Evolutionary conservation across 1,140 invertebrate genomes (phyloP).

Genomic region (Hyphantria cunea): DNA sequence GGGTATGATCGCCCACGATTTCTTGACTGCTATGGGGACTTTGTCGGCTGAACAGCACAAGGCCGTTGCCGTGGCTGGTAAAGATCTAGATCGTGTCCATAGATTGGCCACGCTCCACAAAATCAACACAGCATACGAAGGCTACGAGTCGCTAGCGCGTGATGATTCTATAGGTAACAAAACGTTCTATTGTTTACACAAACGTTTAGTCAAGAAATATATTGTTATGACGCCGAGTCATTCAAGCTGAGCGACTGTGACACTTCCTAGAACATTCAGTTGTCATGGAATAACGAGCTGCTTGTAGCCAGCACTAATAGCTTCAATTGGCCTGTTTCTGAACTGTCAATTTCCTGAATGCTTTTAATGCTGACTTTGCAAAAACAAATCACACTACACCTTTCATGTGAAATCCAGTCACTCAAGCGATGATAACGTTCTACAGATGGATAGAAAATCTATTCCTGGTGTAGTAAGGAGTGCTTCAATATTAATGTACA

Average conservation of each 20-base stretch:
- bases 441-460: too few relatives aligned
- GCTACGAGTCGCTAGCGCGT: slow-evolving; percentile 89
- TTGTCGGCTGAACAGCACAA: slow-evolving; percentile 86
- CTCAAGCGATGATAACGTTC: too few relatives aligned
- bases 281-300: neutral
- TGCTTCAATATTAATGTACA: too few relatives aligned
- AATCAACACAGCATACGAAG: slow-evolving; percentile 87
- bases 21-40: slow-evolving; percentile 86
- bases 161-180: slow-evolving; percentile 89
- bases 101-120: slow-evolving; percentile 88
- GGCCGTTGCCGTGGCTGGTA: slow-evolving; percentile 88
- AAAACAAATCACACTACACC: too few relatives aligned
- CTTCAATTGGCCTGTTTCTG: slow-evolving; percentile 1
- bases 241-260: slow-evolving; percentile 17
- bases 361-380: too few relatives aligned
- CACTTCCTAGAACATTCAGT: slow-evolving; percentile 16
- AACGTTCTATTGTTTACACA: slow-evolving; percentile 32
- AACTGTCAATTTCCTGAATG: neutral
- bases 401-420: too few relatives aligned
- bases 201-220: slow-evolving; percentile 22
- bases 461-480: too few relatives aligned
- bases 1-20: slow-evolving; percentile 91
- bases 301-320: neutral
- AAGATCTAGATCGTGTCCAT: slow-evolving; percentile 86
- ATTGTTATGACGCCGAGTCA: slow-evolving; percentile 16